Conservation (phyloP, 2,797 vertebrate species). For the Acrocephalus scirpaceus region DNA sequence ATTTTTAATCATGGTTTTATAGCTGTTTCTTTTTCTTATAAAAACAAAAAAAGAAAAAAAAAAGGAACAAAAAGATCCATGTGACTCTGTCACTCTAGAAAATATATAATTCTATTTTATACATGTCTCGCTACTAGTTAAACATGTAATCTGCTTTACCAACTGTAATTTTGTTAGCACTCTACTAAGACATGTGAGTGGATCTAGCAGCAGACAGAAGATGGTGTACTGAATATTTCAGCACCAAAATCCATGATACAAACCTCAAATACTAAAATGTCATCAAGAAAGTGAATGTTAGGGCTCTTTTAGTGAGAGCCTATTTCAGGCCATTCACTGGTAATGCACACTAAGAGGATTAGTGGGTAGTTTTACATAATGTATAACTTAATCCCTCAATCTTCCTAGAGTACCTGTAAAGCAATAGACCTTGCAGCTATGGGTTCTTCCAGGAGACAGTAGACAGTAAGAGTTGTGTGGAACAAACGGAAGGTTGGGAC, state of each 20-base stretch:
- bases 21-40: slow-evolving; percentile 68
- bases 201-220: slow-evolving; percentile 52
- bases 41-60: slow-evolving; percentile 21
- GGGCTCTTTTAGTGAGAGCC: slow-evolving; percentile 59
- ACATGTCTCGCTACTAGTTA: slow-evolving; percentile 67
- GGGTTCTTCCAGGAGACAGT: slow-evolving; percentile 60
- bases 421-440: slow-evolving; percentile 56
- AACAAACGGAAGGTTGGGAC: slow-evolving; percentile 35
- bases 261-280: slow-evolving; percentile 70
- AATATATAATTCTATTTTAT: slow-evolving; percentile 64
- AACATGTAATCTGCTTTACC: slow-evolving; percentile 67
- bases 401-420: slow-evolving; percentile 69
- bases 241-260: slow-evolving; percentile 65
- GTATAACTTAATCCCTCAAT: slow-evolving; percentile 58
- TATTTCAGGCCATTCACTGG: slow-evolving; percentile 69
- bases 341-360: slow-evolving; percentile 68
- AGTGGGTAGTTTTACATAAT: slow-evolving; percentile 63
- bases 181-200: slow-evolving; percentile 27
- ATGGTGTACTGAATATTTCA: slow-evolving; percentile 66
- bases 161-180: slow-evolving; percentile 63
- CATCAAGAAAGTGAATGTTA: slow-evolving; percentile 68
- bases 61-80: background rate
- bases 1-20: slow-evolving; percentile 73
- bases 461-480: background rate
- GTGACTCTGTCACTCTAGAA: slow-evolving; percentile 55